A percentile compares a stretch with the other conserved stretches of the same genome.
Evolutionary conservation across 2,113 vertebrate genomes (phyloP).

Genomic region (Orthonyx spaldingii): DNA sequence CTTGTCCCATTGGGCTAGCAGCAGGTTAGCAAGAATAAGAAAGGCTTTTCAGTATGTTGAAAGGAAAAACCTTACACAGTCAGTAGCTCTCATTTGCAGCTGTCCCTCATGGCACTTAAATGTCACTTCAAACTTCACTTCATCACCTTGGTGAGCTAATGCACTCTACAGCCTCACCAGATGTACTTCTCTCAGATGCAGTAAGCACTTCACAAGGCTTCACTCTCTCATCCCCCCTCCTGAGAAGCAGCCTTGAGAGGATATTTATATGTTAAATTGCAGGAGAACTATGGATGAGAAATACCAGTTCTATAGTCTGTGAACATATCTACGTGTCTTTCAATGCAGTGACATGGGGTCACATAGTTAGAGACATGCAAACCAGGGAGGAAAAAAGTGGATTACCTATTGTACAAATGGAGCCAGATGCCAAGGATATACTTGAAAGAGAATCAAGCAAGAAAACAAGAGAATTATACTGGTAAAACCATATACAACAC

Average conservation of each 20-base stretch:
- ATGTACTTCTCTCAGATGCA: background rate
- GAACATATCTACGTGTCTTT: background rate
- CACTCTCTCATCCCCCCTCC: background rate
- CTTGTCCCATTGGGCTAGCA: background rate
- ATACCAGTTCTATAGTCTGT: background rate
- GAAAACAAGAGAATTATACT: background rate
- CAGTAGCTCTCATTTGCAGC: background rate
- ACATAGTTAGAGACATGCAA: background rate
- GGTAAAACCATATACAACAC: background rate
- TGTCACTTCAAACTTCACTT: slow-evolving; percentile 52
- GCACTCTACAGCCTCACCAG: background rate
- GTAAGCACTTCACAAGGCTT: background rate
- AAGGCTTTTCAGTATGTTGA: background rate
- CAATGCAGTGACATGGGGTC: background rate
- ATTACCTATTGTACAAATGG: background rate
- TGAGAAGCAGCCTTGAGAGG: background rate
- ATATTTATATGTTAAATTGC: slow-evolving; percentile 10
- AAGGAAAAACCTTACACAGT: background rate
- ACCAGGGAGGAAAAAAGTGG: background rate
- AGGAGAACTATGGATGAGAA: background rate
- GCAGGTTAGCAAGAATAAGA: background rate
- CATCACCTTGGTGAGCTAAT: slow-evolving; percentile 42
- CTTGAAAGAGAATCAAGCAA: background rate
- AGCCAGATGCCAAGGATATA: background rate
- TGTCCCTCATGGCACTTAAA: slow-evolving; percentile 7